Evolutionary conservation across 2,888 invertebrate species (phyloP), one percentile per base, ranked within the genome.

Genomic region (Kryphioiulus occultus): DNA sequence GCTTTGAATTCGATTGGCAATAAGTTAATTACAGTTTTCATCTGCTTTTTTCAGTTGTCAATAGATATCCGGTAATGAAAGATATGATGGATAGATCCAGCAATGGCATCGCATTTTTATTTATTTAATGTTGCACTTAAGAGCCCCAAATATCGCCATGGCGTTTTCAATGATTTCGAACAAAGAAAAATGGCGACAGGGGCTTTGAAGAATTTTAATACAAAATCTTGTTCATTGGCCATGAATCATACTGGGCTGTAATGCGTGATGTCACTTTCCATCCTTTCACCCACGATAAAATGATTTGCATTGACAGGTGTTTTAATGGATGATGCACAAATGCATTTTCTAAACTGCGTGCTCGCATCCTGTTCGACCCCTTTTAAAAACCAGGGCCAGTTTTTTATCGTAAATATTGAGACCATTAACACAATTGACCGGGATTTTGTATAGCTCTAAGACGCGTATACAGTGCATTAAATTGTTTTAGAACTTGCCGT

Each of bases 21-120:
- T 68, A 68, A 68, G 68, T 68, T 68, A 68, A 68, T 68, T 68
- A 68, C 68, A 68, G 68, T 68, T 68, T 68, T 68, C 68, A 68
- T 68, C 68, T 68, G 68, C 68, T 68, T 68, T 68, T 59, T 68
- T 68, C 68, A 68, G 68, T 68, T 68, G 68, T 68, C 68, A 68
- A 68, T 68, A 68, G 68, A 68, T 68, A 68, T 68, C 68, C 26
- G 26, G 68, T 68, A 68, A 68, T 68, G 68, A 68, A 68, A 68
- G 68, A 68, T 68, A 26, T 68, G 68, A 68, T 68, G 26, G 68
- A 68, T 68, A 68, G 68, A 26, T 12, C 68, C 68, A 26, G 68
- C 68, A 26, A 68, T 12, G 68, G 26, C 68, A 68, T 68, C 0
- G 68, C 68, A 68, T 68, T 68, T 26, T 68, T 68, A 68, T 68